Evolutionary conservation across 2,797 vertebrate genomes (phyloP), one percentile per base, ranked within the genome.

Genomic region (Cirrhinus mrigala): DNA sequence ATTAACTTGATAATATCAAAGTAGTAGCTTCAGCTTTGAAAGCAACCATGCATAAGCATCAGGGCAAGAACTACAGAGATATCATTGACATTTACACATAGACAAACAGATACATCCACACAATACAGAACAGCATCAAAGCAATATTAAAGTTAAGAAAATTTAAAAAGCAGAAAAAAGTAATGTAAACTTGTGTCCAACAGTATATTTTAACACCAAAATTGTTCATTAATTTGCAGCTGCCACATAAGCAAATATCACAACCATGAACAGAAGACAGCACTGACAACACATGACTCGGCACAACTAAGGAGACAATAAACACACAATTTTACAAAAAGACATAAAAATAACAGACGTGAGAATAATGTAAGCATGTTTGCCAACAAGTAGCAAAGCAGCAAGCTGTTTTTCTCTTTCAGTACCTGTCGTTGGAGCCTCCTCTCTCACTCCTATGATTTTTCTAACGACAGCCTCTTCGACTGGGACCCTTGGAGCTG

Each of bases 401-500:
- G 89, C 85, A 69, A 87, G 71, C 60, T 87, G n/a, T 46, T 48
- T 44, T 73, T 78, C 22, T 82, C 76, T 85, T 24, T 83, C 0
- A 3, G 22, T 95, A 96, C 96, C 95, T 96, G 91, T 93, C 0
- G 37, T 66, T 46, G 92, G 92, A 20, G 92, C 73, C 81, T 90
- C 84, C 83, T 94, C 90, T 89, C 91, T 94, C 92, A 91, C 86
- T 87, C 86, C 94, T 83, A 95, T 85, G 81, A 88, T 89, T 89
- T 82, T 93, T 62, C 81, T 93, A 89, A 91, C 89, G 75, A 95
- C 83, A 12, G 54, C 86, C 85, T 96, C 95, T 86, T 95, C 92
- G 40, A 96, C 75, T 4, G 92, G 89, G 82, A 94, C 90, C 89
- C 91, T 93, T 87, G 85, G 81, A 88, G 52, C 94, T 95, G 81